Percentiles rank a stretch among this genome's conserved stretches.
Conservation (phyloP, 2,888 invertebrate species). For the Eucera pruinosa region DNA sequence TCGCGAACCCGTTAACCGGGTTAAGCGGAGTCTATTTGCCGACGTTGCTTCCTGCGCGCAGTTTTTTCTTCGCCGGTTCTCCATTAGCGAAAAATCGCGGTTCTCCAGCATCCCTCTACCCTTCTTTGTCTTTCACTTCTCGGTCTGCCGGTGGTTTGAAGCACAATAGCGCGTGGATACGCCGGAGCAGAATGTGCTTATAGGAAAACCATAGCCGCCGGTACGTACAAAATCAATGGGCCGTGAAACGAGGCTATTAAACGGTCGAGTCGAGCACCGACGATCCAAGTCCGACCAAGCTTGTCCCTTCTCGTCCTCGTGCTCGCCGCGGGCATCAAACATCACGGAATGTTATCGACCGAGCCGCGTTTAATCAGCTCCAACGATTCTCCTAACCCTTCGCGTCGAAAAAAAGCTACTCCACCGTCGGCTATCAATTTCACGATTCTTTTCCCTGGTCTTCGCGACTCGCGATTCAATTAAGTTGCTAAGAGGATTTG, state of each 20-base stretch:
- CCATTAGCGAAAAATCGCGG: constrained; percentile 37
- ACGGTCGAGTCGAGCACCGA: constrained; percentile 72
- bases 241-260: constrained; percentile 79
- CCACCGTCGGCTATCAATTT: no score
- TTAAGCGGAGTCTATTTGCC: constrained; percentile 53
- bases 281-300: constrained; percentile 67
- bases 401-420: neutral
- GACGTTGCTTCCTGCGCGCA: constrained; percentile 9
- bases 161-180: constrained; percentile 48
- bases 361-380: constrained; percentile 54
- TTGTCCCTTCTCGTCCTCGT: constrained; percentile 60
- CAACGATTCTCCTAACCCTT: constrained; percentile 16
- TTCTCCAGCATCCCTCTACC: neutral
- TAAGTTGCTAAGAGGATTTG: no score
- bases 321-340: constrained; percentile 48
- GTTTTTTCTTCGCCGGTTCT: constrained; percentile 32
- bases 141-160: neutral
- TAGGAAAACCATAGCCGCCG: constrained; percentile 53
- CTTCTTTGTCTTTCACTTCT: neutral
- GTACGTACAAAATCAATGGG: constrained; percentile 71
- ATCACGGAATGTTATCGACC: constrained; percentile 50
- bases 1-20: constrained; percentile 37
- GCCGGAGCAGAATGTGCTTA: constrained; percentile 40
- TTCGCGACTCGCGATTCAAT: neutral
- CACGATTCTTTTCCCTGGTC: neutral